Evolutionary conservation across 2,888 invertebrate genomes (phyloP).

Genomic region (Drosophila neonasuta): DNA sequence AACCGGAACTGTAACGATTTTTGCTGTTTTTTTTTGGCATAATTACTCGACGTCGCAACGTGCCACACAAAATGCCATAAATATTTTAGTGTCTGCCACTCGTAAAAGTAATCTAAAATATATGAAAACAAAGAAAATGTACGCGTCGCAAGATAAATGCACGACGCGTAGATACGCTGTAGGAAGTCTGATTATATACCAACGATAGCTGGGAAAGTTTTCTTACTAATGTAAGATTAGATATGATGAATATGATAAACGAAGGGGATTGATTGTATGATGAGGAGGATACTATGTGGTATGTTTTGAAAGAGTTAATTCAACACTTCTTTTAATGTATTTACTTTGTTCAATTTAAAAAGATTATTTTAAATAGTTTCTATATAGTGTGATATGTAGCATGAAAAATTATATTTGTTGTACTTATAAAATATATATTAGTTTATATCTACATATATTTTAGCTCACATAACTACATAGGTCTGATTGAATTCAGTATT

Average conservation of each 20-base stretch:
- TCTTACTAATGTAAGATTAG: neutral
- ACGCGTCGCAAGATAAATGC: neutral
- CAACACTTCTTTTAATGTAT: too few relatives aligned
- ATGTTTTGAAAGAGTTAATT: too few relatives aligned
- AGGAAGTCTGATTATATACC: too few relatives aligned
- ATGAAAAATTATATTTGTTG: neutral
- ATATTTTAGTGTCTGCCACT: slow-evolving; percentile 44
- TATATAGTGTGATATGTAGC: too few relatives aligned
- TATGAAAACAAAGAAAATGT: slow-evolving; percentile 8
- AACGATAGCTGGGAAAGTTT: neutral
- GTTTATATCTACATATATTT: too few relatives aligned
- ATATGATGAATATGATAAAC: neutral
- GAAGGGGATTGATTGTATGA: too few relatives aligned
- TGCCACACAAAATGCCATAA: slow-evolving; percentile 43
- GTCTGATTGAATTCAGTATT: too few relatives aligned
- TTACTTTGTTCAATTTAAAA: too few relatives aligned
- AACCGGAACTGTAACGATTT: slow-evolving; percentile 66
- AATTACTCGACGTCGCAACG: slow-evolving; percentile 38
- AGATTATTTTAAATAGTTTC: too few relatives aligned
- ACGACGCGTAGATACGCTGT: slow-evolving; percentile 15
- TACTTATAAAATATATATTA: too few relatives aligned
- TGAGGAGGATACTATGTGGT: too few relatives aligned
- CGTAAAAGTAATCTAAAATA: slow-evolving; percentile 29
- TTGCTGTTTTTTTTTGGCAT: slow-evolving; percentile 24
- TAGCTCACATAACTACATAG: too few relatives aligned